Evolutionary conservation across 2,888 invertebrate genomes (phyloP), one percentile per base, ranked within the genome.

Genomic region (Eubasilissa splendida): DNA sequence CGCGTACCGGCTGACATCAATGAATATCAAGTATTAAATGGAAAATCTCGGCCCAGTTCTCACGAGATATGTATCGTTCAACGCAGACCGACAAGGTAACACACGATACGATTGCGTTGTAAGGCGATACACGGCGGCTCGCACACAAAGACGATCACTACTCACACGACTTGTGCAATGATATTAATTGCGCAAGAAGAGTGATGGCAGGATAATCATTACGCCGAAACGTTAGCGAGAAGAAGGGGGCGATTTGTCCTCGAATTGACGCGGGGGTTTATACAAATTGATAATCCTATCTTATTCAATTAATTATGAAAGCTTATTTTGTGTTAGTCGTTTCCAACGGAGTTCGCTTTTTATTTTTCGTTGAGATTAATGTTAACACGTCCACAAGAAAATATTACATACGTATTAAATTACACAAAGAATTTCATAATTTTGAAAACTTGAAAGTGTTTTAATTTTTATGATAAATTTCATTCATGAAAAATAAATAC

Each of bases 81-180:
- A n/a, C n/a, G 58, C 31, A 54, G 31, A 56, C 31, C 56, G n/a
- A 54, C 33, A 56, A 56, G 56, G 33, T n/a, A 77, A 53, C 22
- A 31, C 14, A 11, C 14, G 52, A 54, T 53, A 22, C 10, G 70
- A 53, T 22, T 42, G 42, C 42, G 42, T 5, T 42, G 42, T 42
- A 42, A 42, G 42, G 42, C 42, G 42, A 42, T 42, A 42, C 42
- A 2, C 42, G 52, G 70, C 70, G 52, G 31, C 50, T 12, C 14
- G 52, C 50, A 70, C 42, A 42, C 70, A 22, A 70, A 42, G 42
- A 53, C 63, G 70, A 70, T 8, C n/a, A 53, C 22, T 70, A 52
- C 53, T 70, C 53, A 70, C 8, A 53, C 22, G 52, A 52, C 53
- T 70, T 70, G 53, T 53, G 70, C 70, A 70, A 70, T 70, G 70